Percentiles rank a stretch among this genome's conserved stretches.
Conservation (phyloP, 2,797 vertebrate species). For the Lepus townsendii region DNA sequence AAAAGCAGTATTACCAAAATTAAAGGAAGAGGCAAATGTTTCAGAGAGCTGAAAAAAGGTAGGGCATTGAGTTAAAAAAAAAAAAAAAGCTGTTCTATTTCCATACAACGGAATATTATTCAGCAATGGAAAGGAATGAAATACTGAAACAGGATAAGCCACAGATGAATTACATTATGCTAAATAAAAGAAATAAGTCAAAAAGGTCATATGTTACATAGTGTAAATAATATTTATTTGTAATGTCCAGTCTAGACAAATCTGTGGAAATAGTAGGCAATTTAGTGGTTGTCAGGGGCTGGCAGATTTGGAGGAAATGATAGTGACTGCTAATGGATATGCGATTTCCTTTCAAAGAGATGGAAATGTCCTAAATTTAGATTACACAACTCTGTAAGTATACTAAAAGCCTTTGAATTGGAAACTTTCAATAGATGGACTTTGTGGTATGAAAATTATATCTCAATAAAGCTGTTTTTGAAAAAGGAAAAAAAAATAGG, state of each 20-base stretch:
- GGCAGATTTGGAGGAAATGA: neutral
- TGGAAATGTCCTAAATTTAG: conserved; percentile 47
- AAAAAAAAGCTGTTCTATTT: neutral
- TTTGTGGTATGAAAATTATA: neutral
- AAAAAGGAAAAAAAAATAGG: neutral
- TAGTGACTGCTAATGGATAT: neutral
- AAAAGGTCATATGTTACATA: neutral
- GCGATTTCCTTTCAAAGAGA: neutral
- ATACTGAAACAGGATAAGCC: neutral
- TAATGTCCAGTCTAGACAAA: neutral
- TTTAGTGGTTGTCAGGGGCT: neutral
- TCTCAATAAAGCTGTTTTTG: conserved; percentile 7
- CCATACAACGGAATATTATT: neutral
- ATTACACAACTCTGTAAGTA: neutral
- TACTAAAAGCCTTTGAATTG: neutral
- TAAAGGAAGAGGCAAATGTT: neutral
- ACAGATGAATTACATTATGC: neutral
- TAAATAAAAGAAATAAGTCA: conserved; percentile 27
- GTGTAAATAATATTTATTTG: neutral
- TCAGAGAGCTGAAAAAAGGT: neutral
- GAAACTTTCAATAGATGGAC: neutral
- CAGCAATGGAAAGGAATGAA: neutral
- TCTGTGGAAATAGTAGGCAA: neutral
- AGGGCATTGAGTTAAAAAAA: neutral
- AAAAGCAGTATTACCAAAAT: neutral